Conservation (phyloP, 1,140 invertebrate species). For the Bombus balteatus region DNA sequence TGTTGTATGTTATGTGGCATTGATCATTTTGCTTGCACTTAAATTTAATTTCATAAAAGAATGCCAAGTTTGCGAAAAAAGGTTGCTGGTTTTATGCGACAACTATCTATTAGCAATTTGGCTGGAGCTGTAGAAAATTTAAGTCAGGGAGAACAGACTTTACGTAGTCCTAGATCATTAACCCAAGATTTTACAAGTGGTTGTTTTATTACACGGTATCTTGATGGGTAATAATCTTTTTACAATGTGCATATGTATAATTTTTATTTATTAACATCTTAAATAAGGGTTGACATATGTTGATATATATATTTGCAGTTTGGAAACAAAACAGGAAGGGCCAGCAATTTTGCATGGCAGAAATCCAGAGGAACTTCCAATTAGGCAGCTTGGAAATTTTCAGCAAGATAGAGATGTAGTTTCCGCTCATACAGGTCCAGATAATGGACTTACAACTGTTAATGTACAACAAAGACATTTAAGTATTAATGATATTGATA, state of each 20-base stretch:
- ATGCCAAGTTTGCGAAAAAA: conserved; percentile 90
- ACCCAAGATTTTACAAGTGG: conserved; percentile 84
- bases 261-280: conserved; percentile 23
- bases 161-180: conserved; percentile 68
- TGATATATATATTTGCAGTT: conserved; percentile 59
- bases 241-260: neutral
- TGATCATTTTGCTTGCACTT: conserved; percentile 40
- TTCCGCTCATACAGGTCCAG: conserved; percentile 89
- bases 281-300: conserved; percentile 18
- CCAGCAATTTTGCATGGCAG: conserved; percentile 86
- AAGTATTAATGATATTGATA: conserved; percentile 87
- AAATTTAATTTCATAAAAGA: conserved; percentile 57
- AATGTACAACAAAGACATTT: conserved; percentile 87
- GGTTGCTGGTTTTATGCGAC: conserved; percentile 89
- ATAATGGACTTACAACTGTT: conserved; percentile 89
- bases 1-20: conserved; percentile 55
- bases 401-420: conserved; percentile 83
- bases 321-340: conserved; percentile 81
- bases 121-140: conserved; percentile 83
- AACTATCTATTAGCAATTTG: conserved; percentile 87
- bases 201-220: conserved; percentile 89
- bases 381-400: conserved; percentile 83
- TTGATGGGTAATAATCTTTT: conserved; percentile 85
- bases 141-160: conserved; percentile 75
- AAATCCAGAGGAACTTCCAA: conserved; percentile 86